Evolutionary conservation across 2,113 vertebrate genomes (phyloP).

Genomic region (Lagenorhynchus albirostris): DNA sequence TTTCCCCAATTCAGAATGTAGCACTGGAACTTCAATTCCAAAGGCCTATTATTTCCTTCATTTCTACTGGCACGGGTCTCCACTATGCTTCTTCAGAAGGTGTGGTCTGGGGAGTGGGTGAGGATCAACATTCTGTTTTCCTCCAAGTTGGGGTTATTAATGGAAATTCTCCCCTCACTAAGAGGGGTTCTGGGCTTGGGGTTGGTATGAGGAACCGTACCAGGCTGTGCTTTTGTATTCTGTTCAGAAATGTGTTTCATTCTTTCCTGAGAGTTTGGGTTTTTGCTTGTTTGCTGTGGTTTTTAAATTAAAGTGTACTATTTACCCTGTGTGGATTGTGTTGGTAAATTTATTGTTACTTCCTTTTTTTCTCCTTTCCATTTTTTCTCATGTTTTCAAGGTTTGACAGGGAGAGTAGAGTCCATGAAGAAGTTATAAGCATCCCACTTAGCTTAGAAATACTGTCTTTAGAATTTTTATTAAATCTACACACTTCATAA

Average conservation of each 20-base stretch:
- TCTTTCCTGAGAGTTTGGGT: background rate
- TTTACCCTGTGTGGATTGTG: background rate
- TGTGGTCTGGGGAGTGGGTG: fast-evolving
- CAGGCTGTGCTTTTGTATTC: background rate
- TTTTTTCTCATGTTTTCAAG: background rate
- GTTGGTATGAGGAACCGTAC: fast-evolving
- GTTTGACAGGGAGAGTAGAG: background rate
- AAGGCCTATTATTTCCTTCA: background rate
- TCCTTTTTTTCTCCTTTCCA: background rate
- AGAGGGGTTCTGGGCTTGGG: background rate
- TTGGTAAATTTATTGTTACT: background rate
- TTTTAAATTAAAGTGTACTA: background rate
- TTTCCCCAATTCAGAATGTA: background rate
- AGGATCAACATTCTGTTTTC: background rate
- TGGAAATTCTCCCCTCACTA: background rate
- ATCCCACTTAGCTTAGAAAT: background rate
- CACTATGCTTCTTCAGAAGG: background rate
- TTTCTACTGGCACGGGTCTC: background rate
- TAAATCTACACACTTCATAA: background rate
- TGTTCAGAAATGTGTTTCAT: background rate
- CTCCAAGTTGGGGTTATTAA: background rate
- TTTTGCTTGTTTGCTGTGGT: background rate
- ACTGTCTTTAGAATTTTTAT: background rate
- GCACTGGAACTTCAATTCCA: background rate
- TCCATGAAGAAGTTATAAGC: background rate